Percentiles rank a stretch among this genome's conserved stretches.
These are phyloP conservation scores for Rutilus rutilus DNA, from an alignment of 2,113 vertebrate species.

Conservation along the genomic window DNA sequence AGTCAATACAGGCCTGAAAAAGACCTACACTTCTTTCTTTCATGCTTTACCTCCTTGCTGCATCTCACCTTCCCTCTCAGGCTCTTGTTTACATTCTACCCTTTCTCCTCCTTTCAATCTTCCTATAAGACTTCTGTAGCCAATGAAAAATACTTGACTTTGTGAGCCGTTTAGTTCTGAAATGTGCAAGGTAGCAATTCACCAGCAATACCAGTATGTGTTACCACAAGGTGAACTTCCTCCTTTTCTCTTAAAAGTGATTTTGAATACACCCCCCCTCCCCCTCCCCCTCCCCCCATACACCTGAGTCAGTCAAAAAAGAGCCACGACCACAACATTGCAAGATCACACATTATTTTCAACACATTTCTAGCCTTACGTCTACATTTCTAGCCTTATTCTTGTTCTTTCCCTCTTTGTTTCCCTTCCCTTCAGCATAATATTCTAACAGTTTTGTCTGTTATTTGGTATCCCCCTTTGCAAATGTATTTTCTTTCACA, in stretches of 20 bases:
- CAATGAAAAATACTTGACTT: neutral
- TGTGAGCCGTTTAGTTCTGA: neutral
- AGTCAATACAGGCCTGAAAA: slow-evolving; percentile 30
- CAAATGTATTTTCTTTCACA: neutral
- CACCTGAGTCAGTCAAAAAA: too few relatives aligned
- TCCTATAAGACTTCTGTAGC: neutral
- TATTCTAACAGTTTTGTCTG: neutral
- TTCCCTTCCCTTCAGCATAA: neutral
- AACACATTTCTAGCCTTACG: neutral
- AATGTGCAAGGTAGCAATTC: neutral
- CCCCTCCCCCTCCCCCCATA: too few relatives aligned
- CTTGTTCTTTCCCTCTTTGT: neutral
- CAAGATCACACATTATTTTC: too few relatives aligned
- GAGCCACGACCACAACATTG: too few relatives aligned
- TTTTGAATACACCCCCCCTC: too few relatives aligned
- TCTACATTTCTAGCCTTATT: neutral
- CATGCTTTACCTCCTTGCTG: neutral
- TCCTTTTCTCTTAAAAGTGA: neutral
- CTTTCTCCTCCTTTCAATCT: neutral
- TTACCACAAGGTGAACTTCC: neutral
- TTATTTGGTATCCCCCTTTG: neutral
- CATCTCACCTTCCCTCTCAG: neutral
- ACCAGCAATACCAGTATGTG: neutral
- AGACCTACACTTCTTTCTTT: slow-evolving; percentile 29
- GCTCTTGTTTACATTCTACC: neutral